Base-by-base conservation (phyloP, 2,113 vertebrate species). In the Oncorhynchus clarkii region DNA sequence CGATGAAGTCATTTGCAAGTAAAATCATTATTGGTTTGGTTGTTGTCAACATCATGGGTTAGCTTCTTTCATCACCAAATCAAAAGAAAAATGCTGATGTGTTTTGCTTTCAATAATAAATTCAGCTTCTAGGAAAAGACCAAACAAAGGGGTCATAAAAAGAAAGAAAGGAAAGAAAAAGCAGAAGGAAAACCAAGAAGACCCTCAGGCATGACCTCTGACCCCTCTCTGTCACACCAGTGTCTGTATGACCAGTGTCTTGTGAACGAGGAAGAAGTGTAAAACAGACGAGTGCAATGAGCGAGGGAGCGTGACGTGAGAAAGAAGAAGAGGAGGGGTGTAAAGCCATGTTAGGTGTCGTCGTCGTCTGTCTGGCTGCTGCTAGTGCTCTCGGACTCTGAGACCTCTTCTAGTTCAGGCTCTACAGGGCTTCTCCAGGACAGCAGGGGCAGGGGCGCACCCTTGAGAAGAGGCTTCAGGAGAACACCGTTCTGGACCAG, bases 311-410 rank as follows among this genome's bases (percentile, higher is more conserved):
- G 49, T 54, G 65, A 77, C 31, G 60, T 16, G 27, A 31, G 12
- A 65, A 75, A 70, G 73, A 78, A 54, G 20, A 72, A 22, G 62
- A 16, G 45, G 27, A 67, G 68, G 74, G 88, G 69, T 70, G 70
- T 75, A 80, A 83, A 83, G 86, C 84, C 81, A 75, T 72, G n/a
- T 95, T 93, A 96, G 92, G 93, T 94, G 85, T 96, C 67, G 3
- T 95, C 95, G 78, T 95, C 95, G 77, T 95, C 95, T 29, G 95
- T 94, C 51, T 94, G 95, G 80, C 89, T 89, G 92, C 95, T 96
- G 93, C 95, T 86, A 79, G 20, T 67, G 65, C 84, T 96, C 89
- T 96, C 95, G 1, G 95, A 93, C 81, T 95, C 95, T 1, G 93
- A 95, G 86, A 92, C 94, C 85, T 95, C 94, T 82, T 93, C 92